Percentiles rank a stretch among this genome's conserved stretches.
These are phyloP conservation scores for Brenthis daphne DNA, from an alignment of 2,888 invertebrate species.

Conservation along the genomic window DNA sequence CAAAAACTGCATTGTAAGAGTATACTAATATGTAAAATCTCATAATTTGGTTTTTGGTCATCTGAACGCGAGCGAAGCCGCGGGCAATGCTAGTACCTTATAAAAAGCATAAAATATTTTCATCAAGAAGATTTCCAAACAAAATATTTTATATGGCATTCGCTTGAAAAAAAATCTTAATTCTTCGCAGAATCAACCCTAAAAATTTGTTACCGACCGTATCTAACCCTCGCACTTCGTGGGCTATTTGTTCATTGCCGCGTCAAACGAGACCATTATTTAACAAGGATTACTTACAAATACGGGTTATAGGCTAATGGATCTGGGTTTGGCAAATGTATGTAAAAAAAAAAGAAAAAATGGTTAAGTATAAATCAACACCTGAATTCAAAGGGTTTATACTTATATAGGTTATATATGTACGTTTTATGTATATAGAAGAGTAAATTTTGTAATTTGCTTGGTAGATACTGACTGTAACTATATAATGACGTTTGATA, in stretches of 20 bases:
- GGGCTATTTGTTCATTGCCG: constrained; percentile 29
- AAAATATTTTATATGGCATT: constrained; percentile 1
- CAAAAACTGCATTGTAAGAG: too few relatives aligned
- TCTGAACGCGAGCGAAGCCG: too few relatives aligned
- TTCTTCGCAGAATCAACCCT: constrained; percentile 4
- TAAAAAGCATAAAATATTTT: background rate
- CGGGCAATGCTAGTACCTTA: too few relatives aligned
- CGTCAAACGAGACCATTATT: constrained; percentile 36
- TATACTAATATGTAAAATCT: too few relatives aligned
- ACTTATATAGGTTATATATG: background rate
- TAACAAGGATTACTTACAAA: constrained; percentile 34
- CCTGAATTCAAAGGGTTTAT: background rate
- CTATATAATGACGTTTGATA: too few relatives aligned
- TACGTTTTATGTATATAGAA: too few relatives aligned
- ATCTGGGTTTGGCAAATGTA: constrained; percentile 13
- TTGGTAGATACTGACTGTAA: too few relatives aligned
- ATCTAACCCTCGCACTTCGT: constrained; percentile 18
- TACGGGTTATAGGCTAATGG: constrained; percentile 30
- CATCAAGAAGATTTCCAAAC: background rate
- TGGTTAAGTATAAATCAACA: constrained; percentile 24
- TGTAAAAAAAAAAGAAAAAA: constrained; percentile 20
- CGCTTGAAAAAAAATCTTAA: background rate
- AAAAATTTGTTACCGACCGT: constrained; percentile 19
- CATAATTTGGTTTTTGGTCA: too few relatives aligned
- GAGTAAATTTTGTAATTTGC: too few relatives aligned